Evolutionary conservation across 1,140 invertebrate genomes (phyloP).

Genomic region (Eufriesea mexicana): DNA sequence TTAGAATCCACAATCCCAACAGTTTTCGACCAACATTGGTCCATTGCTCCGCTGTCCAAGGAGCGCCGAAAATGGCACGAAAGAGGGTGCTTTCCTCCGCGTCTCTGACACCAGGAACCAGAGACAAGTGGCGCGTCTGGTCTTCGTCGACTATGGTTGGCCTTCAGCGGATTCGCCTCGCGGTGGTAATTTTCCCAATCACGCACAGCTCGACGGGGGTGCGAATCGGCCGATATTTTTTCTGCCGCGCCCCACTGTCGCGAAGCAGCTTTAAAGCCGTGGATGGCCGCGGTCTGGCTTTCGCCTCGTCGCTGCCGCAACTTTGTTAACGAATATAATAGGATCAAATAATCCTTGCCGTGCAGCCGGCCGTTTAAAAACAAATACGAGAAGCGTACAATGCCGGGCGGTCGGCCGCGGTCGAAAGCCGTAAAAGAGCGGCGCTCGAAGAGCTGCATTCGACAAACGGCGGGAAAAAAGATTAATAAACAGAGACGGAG

Average conservation of each 20-base stretch:
- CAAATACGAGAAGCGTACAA: background rate
- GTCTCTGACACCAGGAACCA: too few relatives aligned
- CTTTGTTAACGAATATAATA: conserved; percentile 27
- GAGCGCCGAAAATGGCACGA: too few relatives aligned
- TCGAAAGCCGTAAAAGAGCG: background rate
- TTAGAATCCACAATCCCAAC: too few relatives aligned
- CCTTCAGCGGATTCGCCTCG: background rate
- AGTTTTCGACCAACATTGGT: too few relatives aligned
- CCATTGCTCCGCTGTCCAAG: too few relatives aligned
- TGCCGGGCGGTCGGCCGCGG: background rate
- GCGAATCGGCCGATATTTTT: background rate
- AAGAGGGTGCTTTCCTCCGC: too few relatives aligned
- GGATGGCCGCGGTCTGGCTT: background rate
- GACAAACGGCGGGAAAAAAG: background rate
- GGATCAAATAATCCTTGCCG: conserved; percentile 20
- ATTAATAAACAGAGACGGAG: background rate
- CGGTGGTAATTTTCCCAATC: background rate
- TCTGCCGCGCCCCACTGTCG: too few relatives aligned
- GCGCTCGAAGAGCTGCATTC: background rate
- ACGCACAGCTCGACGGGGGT: background rate
- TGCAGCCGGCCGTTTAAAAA: background rate
- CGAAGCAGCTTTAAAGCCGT: background rate
- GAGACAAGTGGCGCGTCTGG: too few relatives aligned
- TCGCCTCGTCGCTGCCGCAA: background rate
- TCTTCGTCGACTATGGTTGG: too few relatives aligned